Conservation (phyloP, 64 coral and sea anemone species). For the Stichodactyla mertensii region DNA sequence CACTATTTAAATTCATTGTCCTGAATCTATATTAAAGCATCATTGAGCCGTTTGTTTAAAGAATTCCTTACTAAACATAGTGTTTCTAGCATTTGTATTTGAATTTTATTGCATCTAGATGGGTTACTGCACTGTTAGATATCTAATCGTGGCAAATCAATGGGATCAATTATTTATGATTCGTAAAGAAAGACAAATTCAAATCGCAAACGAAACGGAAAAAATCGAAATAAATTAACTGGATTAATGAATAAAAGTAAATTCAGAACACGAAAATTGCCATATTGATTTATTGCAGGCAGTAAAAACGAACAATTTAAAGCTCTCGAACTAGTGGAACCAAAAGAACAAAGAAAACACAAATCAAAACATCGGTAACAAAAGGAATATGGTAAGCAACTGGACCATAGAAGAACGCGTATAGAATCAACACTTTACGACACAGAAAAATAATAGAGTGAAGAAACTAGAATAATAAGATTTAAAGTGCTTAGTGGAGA, state of each 20-base stretch:
- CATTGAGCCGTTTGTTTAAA: neutral
- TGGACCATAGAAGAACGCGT: neutral
- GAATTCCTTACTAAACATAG: neutral
- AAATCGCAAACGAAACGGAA: neutral
- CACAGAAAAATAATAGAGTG: neutral
- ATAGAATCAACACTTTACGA: neutral
- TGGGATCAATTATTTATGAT: conserved; percentile 12
- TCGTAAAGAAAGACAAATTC: neutral
- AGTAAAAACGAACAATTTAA: neutral
- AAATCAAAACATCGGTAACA: conserved; percentile 14
- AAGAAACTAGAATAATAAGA: neutral
- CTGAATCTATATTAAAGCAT: neutral
- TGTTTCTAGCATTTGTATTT: neutral
- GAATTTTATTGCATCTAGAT: neutral
- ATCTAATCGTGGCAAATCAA: conserved; percentile 30
- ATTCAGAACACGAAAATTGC: neutral
- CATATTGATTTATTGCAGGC: neutral
- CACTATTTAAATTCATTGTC: neutral
- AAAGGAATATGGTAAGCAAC: conserved; percentile 2
- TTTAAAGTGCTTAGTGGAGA: neutral
- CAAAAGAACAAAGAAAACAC: conserved; percentile 4
- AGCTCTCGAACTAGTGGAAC: neutral
- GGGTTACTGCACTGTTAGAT: neutral
- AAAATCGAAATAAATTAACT: neutral
- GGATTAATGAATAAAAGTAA: neutral